Percentiles rank a stretch among this genome's conserved stretches.
These are phyloP conservation scores for Calameuta filiformis DNA, from an alignment of 2,888 invertebrate species.

Conservation along the genomic window DNA sequence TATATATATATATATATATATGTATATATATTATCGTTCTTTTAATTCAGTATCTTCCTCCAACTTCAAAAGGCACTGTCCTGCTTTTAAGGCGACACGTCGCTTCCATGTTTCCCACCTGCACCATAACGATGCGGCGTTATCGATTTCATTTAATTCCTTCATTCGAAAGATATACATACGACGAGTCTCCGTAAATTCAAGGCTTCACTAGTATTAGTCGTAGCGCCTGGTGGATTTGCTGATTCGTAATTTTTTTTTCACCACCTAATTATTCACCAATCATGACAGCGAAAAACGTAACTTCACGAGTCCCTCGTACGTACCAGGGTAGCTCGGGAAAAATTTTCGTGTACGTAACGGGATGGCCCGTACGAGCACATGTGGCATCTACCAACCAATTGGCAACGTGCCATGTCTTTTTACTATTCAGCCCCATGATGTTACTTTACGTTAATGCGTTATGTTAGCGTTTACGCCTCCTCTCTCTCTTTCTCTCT, in stretches of 20 bases:
- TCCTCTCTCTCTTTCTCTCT: not conserved
- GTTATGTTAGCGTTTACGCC: not conserved
- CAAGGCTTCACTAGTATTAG: not conserved
- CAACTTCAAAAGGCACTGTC: not conserved
- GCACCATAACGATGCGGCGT: not conserved
- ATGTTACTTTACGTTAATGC: not conserved
- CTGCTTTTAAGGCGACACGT: not conserved
- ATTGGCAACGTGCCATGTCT: not conserved
- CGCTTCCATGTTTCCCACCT: constrained; percentile 1
- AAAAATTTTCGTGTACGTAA: not conserved
- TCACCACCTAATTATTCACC: not conserved
- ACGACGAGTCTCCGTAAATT: not conserved
- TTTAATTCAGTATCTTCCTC: not conserved
- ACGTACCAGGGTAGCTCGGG: not conserved
- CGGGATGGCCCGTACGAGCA: not conserved
- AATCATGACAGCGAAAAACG: not conserved
- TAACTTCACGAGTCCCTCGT: not conserved
- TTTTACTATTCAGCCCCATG: not conserved
- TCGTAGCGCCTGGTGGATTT: not conserved
- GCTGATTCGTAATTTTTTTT: not conserved
- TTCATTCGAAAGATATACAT: not conserved
- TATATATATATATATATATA: too few species aligned
- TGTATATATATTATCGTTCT: too few species aligned
- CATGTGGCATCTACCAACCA: not conserved
- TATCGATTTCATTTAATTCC: not conserved